Evolutionary conservation across 2,888 invertebrate species (phyloP), one percentile per base, ranked within the genome.

Genomic region (Gymnosoma rotundatum): DNA sequence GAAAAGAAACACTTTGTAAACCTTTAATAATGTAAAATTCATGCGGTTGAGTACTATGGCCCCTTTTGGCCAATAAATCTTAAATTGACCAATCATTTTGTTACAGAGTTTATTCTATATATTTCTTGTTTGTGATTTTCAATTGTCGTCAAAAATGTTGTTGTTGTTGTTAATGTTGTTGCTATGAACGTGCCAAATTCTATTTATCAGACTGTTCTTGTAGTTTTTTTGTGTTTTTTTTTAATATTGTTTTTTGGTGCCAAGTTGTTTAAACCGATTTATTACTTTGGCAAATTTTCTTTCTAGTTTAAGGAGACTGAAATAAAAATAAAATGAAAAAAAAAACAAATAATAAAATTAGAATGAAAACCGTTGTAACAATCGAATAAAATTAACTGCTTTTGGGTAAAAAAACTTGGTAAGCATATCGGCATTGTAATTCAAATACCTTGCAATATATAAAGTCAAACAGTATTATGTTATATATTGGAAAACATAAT

Each of bases 241-340:
- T 48, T 56, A 48, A 7, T 32, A 42, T 50, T 32, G 21, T n/a
- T 61, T 80, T 83, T 74, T 58, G 84, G 84, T 84, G 84, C 81
- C 84, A 84, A 84, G 84, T 84, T 84, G 84, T 81, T 78, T 78
- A 83, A 84, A 81, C 78, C 84, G 81, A 84, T 84, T 84, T 84
- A 84, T 84, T 78, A 78, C 74, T 78, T 78, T 69, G 78, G 78
- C 80, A 81, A 78, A 83, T 83, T 78, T 80, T 80, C 67, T 69
- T 78, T 83, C 56, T 63, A 58, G 52, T 73, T 83, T 73, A 64
- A 72, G 25, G 4, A 18, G 21, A 42, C 52, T 78, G n/a, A 56
- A 60, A 70, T 70, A 58, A 7, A 20, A 25, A 70, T 70, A 58
- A 7, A 20, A 25, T 78, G n/a, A 56, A 60, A 70, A 64, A 58